These are phyloP conservation scores for Danaus melanippus DNA, from an alignment of 1,140 invertebrate genomes.

Conservation along the genomic window DNA sequence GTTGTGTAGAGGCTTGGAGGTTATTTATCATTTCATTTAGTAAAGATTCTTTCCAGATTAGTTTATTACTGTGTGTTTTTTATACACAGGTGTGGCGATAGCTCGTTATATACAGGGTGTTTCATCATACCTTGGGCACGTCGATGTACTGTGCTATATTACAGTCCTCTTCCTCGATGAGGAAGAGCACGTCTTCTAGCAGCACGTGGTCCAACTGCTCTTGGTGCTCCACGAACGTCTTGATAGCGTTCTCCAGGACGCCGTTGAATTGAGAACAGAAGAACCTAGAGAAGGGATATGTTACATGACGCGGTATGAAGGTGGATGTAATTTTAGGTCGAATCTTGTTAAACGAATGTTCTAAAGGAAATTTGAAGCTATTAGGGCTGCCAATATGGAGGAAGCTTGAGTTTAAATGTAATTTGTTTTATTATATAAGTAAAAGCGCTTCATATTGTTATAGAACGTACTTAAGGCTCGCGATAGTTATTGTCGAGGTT, in stretches of 20 bases:
- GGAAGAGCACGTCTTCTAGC: slow-evolving; percentile 71
- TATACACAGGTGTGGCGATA: too few relatives aligned
- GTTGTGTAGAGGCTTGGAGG: too few relatives aligned
- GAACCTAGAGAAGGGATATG: slow-evolving; percentile 43
- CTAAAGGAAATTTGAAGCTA: too few relatives aligned
- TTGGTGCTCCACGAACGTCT: slow-evolving; percentile 87
- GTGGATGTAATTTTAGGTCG: slow-evolving; percentile 3
- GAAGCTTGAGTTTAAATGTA: too few relatives aligned
- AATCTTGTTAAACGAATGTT: slow-evolving; percentile 6
- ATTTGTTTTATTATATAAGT: too few relatives aligned
- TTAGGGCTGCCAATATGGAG: too few relatives aligned
- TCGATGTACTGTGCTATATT: slow-evolving; percentile 82
- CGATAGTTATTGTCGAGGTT: background rate
- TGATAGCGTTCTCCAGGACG: slow-evolving; percentile 78
- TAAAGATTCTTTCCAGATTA: too few relatives aligned
- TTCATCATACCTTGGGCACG: slow-evolving; percentile 86
- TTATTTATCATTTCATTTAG: too few relatives aligned
- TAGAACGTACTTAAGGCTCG: too few relatives aligned
- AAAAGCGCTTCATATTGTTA: too few relatives aligned
- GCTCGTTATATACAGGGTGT: background rate
- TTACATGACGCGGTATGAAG: too few relatives aligned
- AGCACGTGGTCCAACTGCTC: slow-evolving; percentile 77
- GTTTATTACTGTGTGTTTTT: too few relatives aligned
- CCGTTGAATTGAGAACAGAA: slow-evolving; percentile 77
- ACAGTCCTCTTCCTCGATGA: slow-evolving; percentile 79